Conservation (phyloP, 2,113 vertebrate species). For the Bufo bufo region DNA sequence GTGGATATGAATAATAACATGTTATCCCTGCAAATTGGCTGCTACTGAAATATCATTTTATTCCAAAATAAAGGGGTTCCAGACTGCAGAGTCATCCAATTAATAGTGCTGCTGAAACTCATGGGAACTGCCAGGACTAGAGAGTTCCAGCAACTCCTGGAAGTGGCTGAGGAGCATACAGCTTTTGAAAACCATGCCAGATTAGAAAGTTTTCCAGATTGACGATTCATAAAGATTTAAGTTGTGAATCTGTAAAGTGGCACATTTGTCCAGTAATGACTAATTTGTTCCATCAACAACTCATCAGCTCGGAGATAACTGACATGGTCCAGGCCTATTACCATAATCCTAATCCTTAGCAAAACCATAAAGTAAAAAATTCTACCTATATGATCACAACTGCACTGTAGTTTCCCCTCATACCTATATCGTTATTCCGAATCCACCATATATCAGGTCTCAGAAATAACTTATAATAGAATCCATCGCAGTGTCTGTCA, state of each 20-base stretch:
- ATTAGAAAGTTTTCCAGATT: slow-evolving; percentile 34
- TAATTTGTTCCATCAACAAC: slow-evolving; percentile 23
- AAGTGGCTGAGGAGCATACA: slow-evolving; percentile 14
- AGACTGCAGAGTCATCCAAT: slow-evolving; percentile 3
- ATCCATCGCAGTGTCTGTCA: too few relatives aligned
- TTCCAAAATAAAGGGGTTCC: slow-evolving; percentile 27
- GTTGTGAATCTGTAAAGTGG: background rate
- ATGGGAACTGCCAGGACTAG: slow-evolving; percentile 7
- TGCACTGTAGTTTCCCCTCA: too few relatives aligned
- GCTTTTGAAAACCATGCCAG: slow-evolving; percentile 8
- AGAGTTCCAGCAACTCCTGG: slow-evolving; percentile 22
- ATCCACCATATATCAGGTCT: too few relatives aligned
- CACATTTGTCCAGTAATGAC: background rate
- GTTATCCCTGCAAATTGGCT: slow-evolving; percentile 11
- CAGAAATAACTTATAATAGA: too few relatives aligned
- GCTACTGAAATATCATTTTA: slow-evolving; percentile 30
- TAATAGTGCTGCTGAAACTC: background rate
- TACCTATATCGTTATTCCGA: too few relatives aligned
- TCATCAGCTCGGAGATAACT: slow-evolving; percentile 24
- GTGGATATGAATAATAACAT: background rate
- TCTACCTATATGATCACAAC: background rate
- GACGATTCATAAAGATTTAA: background rate
- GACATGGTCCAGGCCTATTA: background rate
- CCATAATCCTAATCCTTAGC: background rate
- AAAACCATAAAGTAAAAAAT: background rate